A percentile compares a stretch with the other conserved stretches of the same genome.
These are phyloP conservation scores for Drosophila neutralis DNA, from an alignment of 2,888 invertebrate genomes.

Conservation along the genomic window DNA sequence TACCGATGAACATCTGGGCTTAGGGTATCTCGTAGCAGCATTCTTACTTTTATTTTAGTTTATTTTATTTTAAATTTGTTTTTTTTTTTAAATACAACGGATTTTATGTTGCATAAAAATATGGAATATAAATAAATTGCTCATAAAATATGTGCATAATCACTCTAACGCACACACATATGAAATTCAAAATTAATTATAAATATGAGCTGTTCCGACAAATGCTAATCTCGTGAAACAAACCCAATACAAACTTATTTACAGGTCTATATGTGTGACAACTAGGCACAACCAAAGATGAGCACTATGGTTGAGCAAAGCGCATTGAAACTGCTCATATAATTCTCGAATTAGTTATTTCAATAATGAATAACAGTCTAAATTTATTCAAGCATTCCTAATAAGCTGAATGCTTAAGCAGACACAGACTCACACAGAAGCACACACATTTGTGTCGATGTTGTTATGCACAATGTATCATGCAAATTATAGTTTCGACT, in stretches of 20 bases:
- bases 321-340: conserved; percentile 22
- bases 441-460: conserved; percentile 27
- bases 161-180: background rate
- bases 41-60: background rate
- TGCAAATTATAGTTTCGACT: conserved; percentile 54
- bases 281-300: conserved; percentile 24
- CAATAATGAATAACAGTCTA: conserved; percentile 55
- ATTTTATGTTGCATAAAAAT: background rate
- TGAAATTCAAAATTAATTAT: conserved; percentile 36
- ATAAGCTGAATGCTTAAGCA: conserved; percentile 41
- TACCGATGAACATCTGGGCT: background rate
- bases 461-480: conserved; percentile 24
- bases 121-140: conserved; percentile 18
- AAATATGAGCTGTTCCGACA: conserved; percentile 17
- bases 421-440: conserved; percentile 14
- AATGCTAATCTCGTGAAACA: conserved; percentile 36
- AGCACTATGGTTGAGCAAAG: conserved; percentile 48
- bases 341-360: conserved; percentile 54
- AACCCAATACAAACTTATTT: conserved; percentile 30
- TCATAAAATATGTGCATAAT: conserved; percentile 11
- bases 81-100: background rate
- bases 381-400: conserved; percentile 71
- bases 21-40: background rate
- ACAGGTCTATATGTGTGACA: conserved; percentile 1
- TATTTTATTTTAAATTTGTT: background rate